Evolutionary conservation across 2,113 vertebrate genomes (phyloP).

Genomic region (Geococcyx californianus): DNA sequence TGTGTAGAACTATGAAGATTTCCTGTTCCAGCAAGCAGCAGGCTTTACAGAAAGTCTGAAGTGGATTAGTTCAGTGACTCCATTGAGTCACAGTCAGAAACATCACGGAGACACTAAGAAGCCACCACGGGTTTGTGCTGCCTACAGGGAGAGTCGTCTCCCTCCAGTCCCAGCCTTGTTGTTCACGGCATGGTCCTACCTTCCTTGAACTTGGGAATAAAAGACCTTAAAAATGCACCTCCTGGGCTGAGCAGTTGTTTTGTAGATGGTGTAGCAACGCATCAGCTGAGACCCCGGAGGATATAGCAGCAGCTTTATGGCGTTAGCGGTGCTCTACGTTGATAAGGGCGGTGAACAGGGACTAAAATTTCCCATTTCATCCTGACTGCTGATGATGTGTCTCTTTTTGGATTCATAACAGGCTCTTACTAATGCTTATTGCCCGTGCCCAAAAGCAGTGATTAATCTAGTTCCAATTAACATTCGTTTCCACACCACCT

Average conservation of each 20-base stretch:
- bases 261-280: background rate
- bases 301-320: rapidly evolving
- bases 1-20: conserved; percentile 40
- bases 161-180: background rate
- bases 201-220: background rate
- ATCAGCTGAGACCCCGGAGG: background rate
- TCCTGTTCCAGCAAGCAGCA: conserved; percentile 23
- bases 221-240: background rate
- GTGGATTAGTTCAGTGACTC: background rate
- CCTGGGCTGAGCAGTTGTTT: background rate
- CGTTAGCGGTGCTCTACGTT: rapidly evolving
- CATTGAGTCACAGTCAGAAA: background rate
- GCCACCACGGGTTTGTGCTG: background rate
- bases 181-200: rapidly evolving
- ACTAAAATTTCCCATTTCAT: background rate
- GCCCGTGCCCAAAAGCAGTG: background rate
- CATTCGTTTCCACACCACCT: rapidly evolving
- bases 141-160: rapidly evolving
- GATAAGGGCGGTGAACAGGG: background rate
- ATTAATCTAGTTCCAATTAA: background rate
- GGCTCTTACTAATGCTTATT: rapidly evolving
- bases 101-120: background rate
- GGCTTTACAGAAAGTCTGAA: conserved; percentile 21
- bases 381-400: background rate
- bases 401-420: background rate